Conservation (phyloP, 2,797 vertebrate genomes). For the Melanotaenia pygmaea region DNA sequence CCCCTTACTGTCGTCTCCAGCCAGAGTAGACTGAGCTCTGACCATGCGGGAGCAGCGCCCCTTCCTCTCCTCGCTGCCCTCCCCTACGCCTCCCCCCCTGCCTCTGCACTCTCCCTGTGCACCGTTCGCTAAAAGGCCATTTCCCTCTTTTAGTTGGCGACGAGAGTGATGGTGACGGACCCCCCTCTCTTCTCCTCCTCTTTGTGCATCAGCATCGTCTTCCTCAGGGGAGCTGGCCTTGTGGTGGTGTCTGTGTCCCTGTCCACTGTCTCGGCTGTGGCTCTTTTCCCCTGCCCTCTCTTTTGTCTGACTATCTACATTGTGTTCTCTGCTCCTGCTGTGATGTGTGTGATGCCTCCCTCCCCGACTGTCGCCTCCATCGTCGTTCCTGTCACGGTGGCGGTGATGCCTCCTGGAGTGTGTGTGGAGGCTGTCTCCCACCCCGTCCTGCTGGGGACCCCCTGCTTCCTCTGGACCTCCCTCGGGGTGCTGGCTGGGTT, state of each 20-base stretch:
- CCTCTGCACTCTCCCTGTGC: constrained; percentile 79
- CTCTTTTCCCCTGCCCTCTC: constrained; percentile 75
- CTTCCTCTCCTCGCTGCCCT: constrained; percentile 80
- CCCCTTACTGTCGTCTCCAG: constrained; percentile 81
- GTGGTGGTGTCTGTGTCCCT: constrained; percentile 64
- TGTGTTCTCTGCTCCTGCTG: constrained; percentile 83
- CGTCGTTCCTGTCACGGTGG: constrained; percentile 82
- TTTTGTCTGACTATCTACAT: constrained; percentile 50
- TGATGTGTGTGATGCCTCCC: constrained; percentile 84
- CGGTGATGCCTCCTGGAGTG: constrained; percentile 84
- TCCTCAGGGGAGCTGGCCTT: constrained; percentile 82
- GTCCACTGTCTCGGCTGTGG: constrained; percentile 60
- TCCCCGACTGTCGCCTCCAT: constrained; percentile 70
- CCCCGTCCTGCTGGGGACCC: constrained; percentile 24
- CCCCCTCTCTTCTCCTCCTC: constrained; percentile 62
- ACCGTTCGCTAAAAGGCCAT: constrained; percentile 77
- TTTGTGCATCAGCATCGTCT: constrained; percentile 40
- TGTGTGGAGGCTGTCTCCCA: constrained; percentile 38
- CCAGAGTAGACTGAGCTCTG: constrained; percentile 81
- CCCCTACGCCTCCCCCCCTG: constrained; percentile 79
- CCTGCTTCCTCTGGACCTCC: constrained; percentile 43
- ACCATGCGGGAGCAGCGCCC: constrained; percentile 82
- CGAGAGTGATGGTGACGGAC: constrained; percentile 83
- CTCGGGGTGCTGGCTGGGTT: constrained; percentile 47
- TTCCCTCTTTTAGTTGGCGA: constrained; percentile 84